A percentile compares a stretch with the other conserved stretches of the same genome.
Conservation (phyloP, 2,113 vertebrate genomes). For the Pelusios castaneus region DNA sequence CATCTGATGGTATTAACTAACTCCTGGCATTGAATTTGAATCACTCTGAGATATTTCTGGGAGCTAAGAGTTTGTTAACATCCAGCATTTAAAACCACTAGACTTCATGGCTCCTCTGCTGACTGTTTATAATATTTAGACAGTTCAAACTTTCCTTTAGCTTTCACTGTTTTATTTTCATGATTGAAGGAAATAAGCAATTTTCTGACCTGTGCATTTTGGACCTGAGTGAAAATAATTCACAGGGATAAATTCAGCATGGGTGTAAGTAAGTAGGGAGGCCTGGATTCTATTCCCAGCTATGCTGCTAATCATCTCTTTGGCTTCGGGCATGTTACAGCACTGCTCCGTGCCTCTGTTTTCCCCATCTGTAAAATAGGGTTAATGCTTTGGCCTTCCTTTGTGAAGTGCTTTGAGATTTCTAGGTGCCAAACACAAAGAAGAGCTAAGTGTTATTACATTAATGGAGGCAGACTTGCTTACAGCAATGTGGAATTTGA, state of each 20-base stretch:
- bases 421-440: background rate
- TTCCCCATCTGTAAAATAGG: background rate
- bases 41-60: background rate
- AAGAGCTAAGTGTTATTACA: background rate
- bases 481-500: background rate
- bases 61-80: background rate
- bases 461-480: background rate
- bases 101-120: background rate
- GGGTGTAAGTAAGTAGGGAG: background rate
- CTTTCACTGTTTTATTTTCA: background rate
- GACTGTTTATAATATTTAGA: background rate
- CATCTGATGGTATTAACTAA: background rate
- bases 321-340: background rate
- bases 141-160: background rate
- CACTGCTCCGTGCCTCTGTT: constrained; percentile 2
- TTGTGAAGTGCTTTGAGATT: background rate
- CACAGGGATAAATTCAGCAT: background rate
- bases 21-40: background rate
- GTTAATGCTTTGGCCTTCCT: background rate
- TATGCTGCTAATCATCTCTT: background rate
- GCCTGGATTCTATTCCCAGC: background rate
- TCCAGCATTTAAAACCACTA: background rate
- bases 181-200: background rate
- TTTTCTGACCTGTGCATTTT: background rate
- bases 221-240: background rate